Base-by-base conservation (phyloP, 2,797 vertebrate species). In the Lagodon rhomboides region DNA sequence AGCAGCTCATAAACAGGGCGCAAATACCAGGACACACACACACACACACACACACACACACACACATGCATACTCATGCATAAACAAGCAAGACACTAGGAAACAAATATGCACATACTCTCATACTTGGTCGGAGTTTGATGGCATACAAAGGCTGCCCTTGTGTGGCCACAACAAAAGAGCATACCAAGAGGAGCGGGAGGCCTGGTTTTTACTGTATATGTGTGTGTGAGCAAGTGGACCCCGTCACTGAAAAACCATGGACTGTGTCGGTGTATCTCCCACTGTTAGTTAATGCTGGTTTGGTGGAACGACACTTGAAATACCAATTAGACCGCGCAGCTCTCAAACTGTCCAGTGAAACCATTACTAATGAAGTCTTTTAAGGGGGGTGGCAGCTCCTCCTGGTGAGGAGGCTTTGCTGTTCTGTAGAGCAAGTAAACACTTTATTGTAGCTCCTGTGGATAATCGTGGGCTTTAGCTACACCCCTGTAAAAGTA, bases 141-240 rank as follows among this genome's bases (percentile, higher is more conserved):
- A 53, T 64, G 47, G 64, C 54, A 63, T 73, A 96, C 94, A 95
- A 95, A 91, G 90, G 82, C 87, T 22, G 78, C 79, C 84, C 88
- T 92, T 96, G 93, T 95, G 85, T 78, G 74, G 75, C 80, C 75
- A 66, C 82, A 85, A 92, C 89, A 93, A 92, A 92, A 80, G 83
- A 71, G 70, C 47, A 64, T 75, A 81, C 67, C 80, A 70, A 71
- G 68, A 72, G 69, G 78, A 75, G 80, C 68, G 73, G 61, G 77
- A 70, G 74, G 46, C 60, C 43, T 74, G 30, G 50, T 73, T 22
- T 79, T 10, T 77, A 56, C 75, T 68, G 55, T 63, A 12, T 49
- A 20, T 66, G 44, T 58, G 67, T 58, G 67, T 50, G 23, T 64
- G 67, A 47, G 50, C 27, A n/a, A 15, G 22, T 47, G 64, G 25